Conservation (phyloP, 2,797 vertebrate genomes). For the Phoeniculus purpureus region DNA sequence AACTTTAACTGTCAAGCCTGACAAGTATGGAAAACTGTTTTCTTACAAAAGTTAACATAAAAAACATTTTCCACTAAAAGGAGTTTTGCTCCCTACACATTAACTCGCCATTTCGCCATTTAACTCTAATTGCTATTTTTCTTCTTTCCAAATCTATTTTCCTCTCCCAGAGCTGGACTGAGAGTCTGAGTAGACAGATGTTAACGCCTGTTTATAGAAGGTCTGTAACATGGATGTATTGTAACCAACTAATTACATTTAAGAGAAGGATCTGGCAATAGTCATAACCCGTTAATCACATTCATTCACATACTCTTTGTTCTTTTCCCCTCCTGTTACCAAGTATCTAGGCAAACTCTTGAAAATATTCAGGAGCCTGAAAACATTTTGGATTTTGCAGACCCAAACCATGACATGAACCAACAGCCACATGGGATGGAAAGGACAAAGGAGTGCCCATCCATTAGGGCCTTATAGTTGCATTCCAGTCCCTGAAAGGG, state of each 20-base stretch:
- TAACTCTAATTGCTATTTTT: conserved; percentile 48
- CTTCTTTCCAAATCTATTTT: conserved; percentile 4
- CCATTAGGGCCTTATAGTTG: neutral
- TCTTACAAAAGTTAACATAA: conserved; percentile 59
- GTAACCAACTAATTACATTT: conserved; percentile 35
- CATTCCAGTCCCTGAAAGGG: too few species aligned
- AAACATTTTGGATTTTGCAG: neutral
- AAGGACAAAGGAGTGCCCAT: neutral
- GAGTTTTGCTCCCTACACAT: conserved; percentile 20
- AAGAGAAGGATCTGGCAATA: conserved; percentile 43
- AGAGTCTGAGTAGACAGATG: neutral
- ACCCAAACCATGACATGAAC: neutral
- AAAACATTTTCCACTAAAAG: conserved; percentile 60
- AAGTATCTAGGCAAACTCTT: neutral
- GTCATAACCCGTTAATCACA: neutral
- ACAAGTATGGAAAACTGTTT: conserved; percentile 66
- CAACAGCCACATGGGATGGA: neutral
- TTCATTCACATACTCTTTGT: neutral
- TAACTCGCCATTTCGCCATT: conserved; percentile 46
- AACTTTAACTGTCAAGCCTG: conserved; percentile 72
- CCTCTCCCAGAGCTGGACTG: conserved; percentile 18
- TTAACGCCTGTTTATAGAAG: conserved; percentile 27
- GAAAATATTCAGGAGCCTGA: neutral
- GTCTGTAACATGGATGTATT: neutral
- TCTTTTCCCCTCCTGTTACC: neutral